Base-by-base conservation (phyloP, 2,797 vertebrate genomes). In the Parauchenoglanis ngamensis region DNA sequence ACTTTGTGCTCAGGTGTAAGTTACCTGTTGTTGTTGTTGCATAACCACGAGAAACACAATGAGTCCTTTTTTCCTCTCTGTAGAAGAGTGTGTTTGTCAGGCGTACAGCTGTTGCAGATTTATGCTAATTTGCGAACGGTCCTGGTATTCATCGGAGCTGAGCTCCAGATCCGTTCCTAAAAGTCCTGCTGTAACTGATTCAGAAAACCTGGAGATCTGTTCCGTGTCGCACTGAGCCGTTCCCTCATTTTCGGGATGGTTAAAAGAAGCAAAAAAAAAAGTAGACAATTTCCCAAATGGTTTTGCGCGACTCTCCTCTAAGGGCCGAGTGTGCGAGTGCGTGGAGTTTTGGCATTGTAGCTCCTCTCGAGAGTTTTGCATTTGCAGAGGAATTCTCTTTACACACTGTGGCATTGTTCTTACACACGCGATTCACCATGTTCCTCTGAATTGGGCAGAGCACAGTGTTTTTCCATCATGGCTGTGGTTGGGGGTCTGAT, bases 51-150 rank as follows among this genome's bases (percentile, higher is more conserved):
- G 25, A n/a, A 63, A 83, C 87, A 87, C 85, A 86, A 78, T 68
- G 85, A 86, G 75, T 21, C 46, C 85, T 86, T 65, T 76, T 77
- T 78, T 57, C 59, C n/a, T n/a, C 28, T 31, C 28, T 67, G 59
- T 67, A 68, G 85, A 86, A 73, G 61, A 86, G 85, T 23, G 31
- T 89, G 86, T 88, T 87, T 80, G 87, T 85, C 49, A 90, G 78
- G 35, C 61, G 68, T 87, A 85, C 84, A 88, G 68, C 70, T 89
- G 88, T 77, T 85, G 85, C 87, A 87, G 80, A 89, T 91, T 88
- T 87, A 87, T 87, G 88, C 83, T 85, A 88, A 87, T 77, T 86
- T 85, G 86, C 31, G 80, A 86, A 80, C 79, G 83, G 85, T 86
- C 46, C 87, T 84, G 85, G 83, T 86, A 85, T 88, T 89, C 77